A percentile compares a stretch with the other conserved stretches of the same genome.
Conservation (phyloP, 2,797 vertebrate species). For the Crenichthys baileyi region DNA sequence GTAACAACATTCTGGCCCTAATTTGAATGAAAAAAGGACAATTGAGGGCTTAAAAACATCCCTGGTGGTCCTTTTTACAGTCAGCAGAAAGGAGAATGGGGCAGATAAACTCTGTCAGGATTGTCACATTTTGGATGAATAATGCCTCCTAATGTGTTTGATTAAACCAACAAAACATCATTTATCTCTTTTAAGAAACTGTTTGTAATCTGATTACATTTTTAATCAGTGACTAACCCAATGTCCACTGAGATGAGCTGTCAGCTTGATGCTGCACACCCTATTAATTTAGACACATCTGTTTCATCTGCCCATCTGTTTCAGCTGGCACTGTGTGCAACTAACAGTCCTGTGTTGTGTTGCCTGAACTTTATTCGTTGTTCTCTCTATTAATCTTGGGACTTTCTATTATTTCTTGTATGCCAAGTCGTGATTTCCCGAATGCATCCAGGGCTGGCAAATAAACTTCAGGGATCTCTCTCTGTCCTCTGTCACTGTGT, state of each 20-base stretch:
- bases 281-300: constrained; percentile 65
- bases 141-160: constrained; percentile 11
- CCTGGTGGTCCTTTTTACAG: neutral
- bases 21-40: neutral
- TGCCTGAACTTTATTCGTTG: constrained; percentile 39
- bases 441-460: constrained; percentile 28
- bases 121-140: constrained; percentile 1
- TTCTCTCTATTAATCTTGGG: constrained; percentile 42
- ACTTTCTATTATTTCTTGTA: constrained; percentile 32
- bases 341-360: constrained; percentile 23
- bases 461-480: constrained; percentile 46
- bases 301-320: constrained; percentile 67
- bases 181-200: constrained; percentile 24
- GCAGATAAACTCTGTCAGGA: neutral
- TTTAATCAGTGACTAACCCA: constrained; percentile 44
- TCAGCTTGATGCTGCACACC: constrained; percentile 52
- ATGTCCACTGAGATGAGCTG: constrained; percentile 48
- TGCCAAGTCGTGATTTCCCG: constrained; percentile 38
- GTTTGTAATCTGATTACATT: constrained; percentile 46
- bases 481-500: constrained; percentile 35
- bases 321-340: constrained; percentile 37
- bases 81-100: neutral
- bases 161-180: constrained; percentile 27
- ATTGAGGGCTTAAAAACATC: neutral
- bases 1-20: neutral